phyloP scores from a whole-genome alignment of 1,140 invertebrate genomes.

The Nautilus pompilius region DNA sequence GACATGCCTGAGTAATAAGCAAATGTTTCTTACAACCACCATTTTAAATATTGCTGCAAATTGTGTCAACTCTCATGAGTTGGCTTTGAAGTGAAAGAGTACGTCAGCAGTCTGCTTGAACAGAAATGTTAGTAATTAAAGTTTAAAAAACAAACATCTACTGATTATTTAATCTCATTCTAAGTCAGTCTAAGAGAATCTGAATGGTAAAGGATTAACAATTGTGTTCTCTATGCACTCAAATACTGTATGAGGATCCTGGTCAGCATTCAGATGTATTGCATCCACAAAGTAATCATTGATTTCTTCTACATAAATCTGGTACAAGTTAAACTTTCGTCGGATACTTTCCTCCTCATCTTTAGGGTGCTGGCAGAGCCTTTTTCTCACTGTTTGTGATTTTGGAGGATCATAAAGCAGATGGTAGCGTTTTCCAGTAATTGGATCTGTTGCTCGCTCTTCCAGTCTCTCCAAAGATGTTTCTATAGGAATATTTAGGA shows the following conservation, averaged over 20 bases:
- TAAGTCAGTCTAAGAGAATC: not conserved
- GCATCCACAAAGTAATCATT: slow-evolving; percentile 46
- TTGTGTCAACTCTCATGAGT: no score
- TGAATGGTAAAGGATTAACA: slow-evolving; percentile 50
- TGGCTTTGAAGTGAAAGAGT: no score
- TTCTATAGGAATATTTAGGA: slow-evolving; percentile 54
- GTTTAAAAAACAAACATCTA: not conserved
- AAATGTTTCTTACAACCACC: no score
- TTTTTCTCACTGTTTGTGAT: slow-evolving; percentile 48
- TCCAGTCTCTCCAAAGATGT: slow-evolving; percentile 52
- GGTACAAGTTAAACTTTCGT: slow-evolving; percentile 42
- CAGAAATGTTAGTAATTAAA: not conserved
- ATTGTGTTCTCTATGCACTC: slow-evolving; percentile 55
- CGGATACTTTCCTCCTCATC: slow-evolving; percentile 40
- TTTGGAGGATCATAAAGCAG: slow-evolving; percentile 53
- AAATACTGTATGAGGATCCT: slow-evolving; percentile 56
- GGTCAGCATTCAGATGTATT: slow-evolving; percentile 53
- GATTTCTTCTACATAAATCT: slow-evolving; percentile 47
- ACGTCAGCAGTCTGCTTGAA: not conserved
- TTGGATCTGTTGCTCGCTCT: slow-evolving; percentile 46
- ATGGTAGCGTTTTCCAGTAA: slow-evolving; percentile 55
- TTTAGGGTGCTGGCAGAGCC: slow-evolving; percentile 32
- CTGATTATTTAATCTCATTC: not conserved
- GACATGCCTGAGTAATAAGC: no score
- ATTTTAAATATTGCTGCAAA: no score